Evolutionary conservation across 2,113 vertebrate genomes (phyloP), one percentile per base, ranked within the genome.

Genomic region (Ceyx melanurus): DNA sequence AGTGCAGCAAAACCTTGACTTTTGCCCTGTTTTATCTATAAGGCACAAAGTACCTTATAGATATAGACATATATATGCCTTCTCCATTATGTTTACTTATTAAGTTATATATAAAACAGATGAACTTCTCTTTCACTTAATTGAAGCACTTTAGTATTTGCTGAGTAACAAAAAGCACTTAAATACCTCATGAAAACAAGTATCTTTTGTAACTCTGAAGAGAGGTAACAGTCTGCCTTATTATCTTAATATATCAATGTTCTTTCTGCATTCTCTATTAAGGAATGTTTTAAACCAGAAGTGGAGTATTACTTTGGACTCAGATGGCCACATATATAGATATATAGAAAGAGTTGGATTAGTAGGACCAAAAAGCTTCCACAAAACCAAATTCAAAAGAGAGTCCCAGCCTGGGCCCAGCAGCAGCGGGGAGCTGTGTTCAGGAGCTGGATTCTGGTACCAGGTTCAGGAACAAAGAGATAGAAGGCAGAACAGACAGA

Each of bases 21-120:
- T 83, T 88, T 82, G 11, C 54, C 8, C 0, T 6, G 26, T 46
- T 82, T 37, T 37, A 37, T 37, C 37, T 37, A 37, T 37, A 37
- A 37, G 37, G 37, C 37, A 65, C 7, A 42, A 76, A 60, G 4
- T n/a, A 31, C 19, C 14, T 31, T 62, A 31, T 9, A 73, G 28
- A 33, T 13, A n/a, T 4, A 15, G 11, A 61, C 29, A 50, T 0
- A 0, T 12, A 48, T 0, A 0, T 37, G 50, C 48, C 22, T 25
- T 75, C 22, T 62, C 42, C 22, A 10, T 10, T 81, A 25, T 43
- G 82, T 88, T 65, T 15, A 68, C 19, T 33, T 61, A 40, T 6
- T 56, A n/a, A 77, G 62, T 80, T 81, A 67, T 26, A 50, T 23
- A 4, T 29, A 71, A 60, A 71, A 60, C 6, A 83, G 29, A 6